phyloP scores from a whole-genome alignment of 37 sponge, comb jelly and placozoan species.

The Geodia barretti region DNA sequence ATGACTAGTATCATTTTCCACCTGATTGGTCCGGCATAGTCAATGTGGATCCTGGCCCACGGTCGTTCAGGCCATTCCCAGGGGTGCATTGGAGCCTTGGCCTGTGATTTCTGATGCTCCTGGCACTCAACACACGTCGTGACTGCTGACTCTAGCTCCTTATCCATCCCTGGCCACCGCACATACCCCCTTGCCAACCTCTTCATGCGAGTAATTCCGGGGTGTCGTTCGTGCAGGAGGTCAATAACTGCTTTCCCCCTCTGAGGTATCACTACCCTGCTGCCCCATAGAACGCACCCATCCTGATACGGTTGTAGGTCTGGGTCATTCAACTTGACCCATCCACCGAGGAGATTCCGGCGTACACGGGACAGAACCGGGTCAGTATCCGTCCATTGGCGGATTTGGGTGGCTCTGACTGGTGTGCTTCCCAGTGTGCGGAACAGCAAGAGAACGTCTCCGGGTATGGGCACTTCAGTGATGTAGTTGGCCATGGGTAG shows the following conservation, averaged over 20 bases:
- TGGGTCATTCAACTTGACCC: neutral
- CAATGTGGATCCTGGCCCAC: conserved; percentile 34
- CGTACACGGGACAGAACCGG: conserved; percentile 16
- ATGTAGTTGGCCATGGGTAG: conserved; percentile 3
- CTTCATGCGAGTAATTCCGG: conserved; percentile 32
- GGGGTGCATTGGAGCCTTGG: conserved; percentile 26
- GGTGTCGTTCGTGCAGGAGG: conserved; percentile 36
- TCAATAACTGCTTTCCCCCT: neutral
- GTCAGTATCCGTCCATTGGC: conserved; percentile 27
- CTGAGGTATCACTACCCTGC: conserved; percentile 9
- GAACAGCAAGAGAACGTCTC: conserved; percentile 2
- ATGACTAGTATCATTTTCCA: conserved; percentile 44
- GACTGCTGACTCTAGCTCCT: no score
- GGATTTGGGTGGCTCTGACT: conserved; percentile 11
- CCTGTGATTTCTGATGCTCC: neutral
- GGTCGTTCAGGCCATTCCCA: conserved; percentile 45
- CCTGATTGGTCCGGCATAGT: conserved; percentile 34
- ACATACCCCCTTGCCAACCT: conserved; percentile 21
- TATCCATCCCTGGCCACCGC: conserved; percentile 53
- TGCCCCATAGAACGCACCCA: conserved; percentile 24
- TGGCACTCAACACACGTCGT: no score
- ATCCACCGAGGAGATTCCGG: neutral
- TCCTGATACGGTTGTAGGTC: conserved; percentile 2
- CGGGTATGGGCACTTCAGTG: conserved; percentile 1
- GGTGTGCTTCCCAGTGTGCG: neutral